A percentile compares a stretch with the other conserved stretches of the same genome.
phyloP scores from a whole-genome alignment of 2,888 invertebrate genomes.

The Glaucopsyche alexis region DNA sequence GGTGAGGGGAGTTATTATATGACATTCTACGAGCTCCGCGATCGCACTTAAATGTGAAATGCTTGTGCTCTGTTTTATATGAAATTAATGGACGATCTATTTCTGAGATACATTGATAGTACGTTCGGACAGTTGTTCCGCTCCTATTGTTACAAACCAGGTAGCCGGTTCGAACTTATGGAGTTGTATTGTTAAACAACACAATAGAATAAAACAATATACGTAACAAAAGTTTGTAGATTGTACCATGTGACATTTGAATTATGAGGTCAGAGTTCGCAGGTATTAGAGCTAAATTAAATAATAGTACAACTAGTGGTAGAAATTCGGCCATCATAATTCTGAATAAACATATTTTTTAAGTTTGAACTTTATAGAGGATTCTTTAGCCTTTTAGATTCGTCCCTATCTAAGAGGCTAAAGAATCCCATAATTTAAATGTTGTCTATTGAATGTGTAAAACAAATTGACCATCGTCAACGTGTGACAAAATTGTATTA shows the following conservation, averaged over 20 bases:
- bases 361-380: too few species aligned
- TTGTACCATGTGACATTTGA: neutral
- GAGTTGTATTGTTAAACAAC: conserved; percentile 44
- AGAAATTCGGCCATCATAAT: too few species aligned
- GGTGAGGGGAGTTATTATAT: too few species aligned
- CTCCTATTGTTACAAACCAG: conserved; percentile 53
- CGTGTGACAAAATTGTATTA: too few species aligned
- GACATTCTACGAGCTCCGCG: too few species aligned
- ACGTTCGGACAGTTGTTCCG: conserved; percentile 50
- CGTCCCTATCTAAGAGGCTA: too few species aligned
- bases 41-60: too few species aligned
- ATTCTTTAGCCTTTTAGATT: too few species aligned
- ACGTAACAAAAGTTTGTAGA: conserved; percentile 16
- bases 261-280: neutral
- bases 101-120: conserved; percentile 38
- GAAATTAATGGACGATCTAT: neutral
- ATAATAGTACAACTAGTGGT: neutral
- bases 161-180: conserved; percentile 43
- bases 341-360: too few species aligned
- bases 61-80: neutral
- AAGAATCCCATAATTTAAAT: too few species aligned
- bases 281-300: neutral
- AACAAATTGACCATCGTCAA: too few species aligned
- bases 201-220: conserved; percentile 41
- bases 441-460: too few species aligned